These are phyloP conservation scores for Natrix natrix DNA, from an alignment of 2,797 vertebrate genomes.

Conservation along the genomic window DNA sequence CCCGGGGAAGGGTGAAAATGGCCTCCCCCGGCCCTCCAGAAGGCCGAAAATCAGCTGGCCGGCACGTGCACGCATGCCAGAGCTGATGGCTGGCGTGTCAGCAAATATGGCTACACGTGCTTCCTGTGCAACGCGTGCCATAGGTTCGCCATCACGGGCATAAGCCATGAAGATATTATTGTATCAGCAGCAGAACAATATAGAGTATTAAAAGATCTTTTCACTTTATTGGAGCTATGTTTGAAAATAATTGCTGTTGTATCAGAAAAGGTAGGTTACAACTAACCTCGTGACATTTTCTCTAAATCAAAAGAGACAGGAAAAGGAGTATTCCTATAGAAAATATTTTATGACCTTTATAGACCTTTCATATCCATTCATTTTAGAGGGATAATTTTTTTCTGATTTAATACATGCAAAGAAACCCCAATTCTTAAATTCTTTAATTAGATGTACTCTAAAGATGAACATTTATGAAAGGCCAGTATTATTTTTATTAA, in stretches of 20 bases:
- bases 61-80: no score
- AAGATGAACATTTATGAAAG: neutral
- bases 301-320: neutral
- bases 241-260: neutral
- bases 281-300: neutral
- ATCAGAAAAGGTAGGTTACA: neutral
- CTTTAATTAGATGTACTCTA: neutral
- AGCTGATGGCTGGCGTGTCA: no score
- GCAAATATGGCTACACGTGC: no score
- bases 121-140: no score
- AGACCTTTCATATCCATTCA: neutral
- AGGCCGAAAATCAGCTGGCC: no score
- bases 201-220: neutral
- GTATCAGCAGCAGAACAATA: neutral
- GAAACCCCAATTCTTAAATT: neutral
- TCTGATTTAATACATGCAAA: conserved; percentile 4
- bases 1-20: no score
- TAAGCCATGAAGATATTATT: neutral
- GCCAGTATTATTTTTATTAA: neutral
- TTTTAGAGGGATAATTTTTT: neutral
- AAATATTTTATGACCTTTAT: neutral
- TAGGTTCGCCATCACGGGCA: no score
- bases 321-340: neutral
- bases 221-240: neutral
- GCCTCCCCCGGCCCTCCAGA: no score